Conservation (phyloP, 2,888 invertebrate genomes). For the Bombylius discolor region DNA sequence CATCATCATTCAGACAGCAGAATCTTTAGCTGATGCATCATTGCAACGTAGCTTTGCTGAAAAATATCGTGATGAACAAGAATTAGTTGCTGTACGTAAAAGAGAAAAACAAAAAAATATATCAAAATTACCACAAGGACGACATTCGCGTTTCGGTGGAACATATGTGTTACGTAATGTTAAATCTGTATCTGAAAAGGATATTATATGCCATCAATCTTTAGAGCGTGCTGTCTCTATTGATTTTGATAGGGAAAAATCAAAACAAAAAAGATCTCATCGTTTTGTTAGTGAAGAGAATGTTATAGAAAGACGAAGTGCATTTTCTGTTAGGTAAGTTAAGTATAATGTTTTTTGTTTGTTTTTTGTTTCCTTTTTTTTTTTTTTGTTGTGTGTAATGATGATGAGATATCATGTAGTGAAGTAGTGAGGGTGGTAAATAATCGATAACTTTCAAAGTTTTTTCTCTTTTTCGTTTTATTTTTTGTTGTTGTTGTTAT, state of each 20-base stretch:
- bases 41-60: constrained; percentile 64
- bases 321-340: constrained; percentile 61
- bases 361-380: neutral
- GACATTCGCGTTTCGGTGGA: constrained; percentile 89
- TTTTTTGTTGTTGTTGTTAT: too few species aligned
- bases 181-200: constrained; percentile 83
- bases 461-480: too few species aligned
- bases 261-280: constrained; percentile 62
- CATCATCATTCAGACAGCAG: constrained; percentile 41
- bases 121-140: constrained; percentile 27
- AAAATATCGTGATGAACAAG: constrained; percentile 73
- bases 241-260: constrained; percentile 64
- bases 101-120: constrained; percentile 45
- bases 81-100: constrained; percentile 57
- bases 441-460: too few species aligned
- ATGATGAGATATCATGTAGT: neutral
- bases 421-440: neutral
- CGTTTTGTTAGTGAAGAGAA: constrained; percentile 52
- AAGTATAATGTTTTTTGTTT: neutral
- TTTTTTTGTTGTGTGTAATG: neutral
- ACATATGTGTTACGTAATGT: constrained; percentile 85
- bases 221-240: constrained; percentile 62
- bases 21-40: constrained; percentile 59
- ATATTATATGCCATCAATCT: constrained; percentile 79
- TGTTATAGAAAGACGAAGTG: constrained; percentile 61